Evolutionary conservation across 2,888 invertebrate genomes (phyloP).

Genomic region (Amorpha juglandis): DNA sequence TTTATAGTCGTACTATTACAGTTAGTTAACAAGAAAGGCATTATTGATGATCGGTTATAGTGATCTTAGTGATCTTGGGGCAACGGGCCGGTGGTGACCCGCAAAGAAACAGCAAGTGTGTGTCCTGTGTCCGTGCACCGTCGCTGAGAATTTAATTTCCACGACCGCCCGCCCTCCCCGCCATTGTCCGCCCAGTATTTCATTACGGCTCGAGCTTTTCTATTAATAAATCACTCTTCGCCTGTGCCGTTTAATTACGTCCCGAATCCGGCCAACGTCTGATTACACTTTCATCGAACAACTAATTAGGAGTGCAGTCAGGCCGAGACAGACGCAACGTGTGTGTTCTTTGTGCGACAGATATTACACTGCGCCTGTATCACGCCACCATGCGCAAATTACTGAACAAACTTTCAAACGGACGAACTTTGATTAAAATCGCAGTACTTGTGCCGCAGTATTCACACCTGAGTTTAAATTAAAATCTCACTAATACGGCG

Average conservation of each 20-base stretch:
- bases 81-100: conserved; percentile 53
- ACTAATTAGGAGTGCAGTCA: conserved; percentile 83
- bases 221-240: conserved; percentile 85
- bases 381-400: conserved; percentile 63
- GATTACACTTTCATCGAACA: conserved; percentile 85
- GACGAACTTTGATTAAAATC: conserved; percentile 79
- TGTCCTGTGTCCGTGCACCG: conserved; percentile 60
- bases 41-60: background rate
- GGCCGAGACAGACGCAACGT: conserved; percentile 59
- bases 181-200: conserved; percentile 84
- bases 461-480: conserved; percentile 12
- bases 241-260: conserved; percentile 82
- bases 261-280: conserved; percentile 80
- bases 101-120: conserved; percentile 72
- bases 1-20: background rate
- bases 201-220: conserved; percentile 83
- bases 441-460: conserved; percentile 53
- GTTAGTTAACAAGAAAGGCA: background rate
- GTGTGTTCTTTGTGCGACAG: conserved; percentile 71
- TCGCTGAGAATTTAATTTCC: conserved; percentile 82
- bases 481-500: conserved; percentile 1
- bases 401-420: conserved; percentile 69
- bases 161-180: conserved; percentile 74
- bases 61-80: conserved; percentile 35
- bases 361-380: conserved; percentile 53